These are phyloP conservation scores for Ornithorhynchus anatinus DNA, from an alignment of 2,113 vertebrate genomes.

Conservation along the genomic window DNA sequence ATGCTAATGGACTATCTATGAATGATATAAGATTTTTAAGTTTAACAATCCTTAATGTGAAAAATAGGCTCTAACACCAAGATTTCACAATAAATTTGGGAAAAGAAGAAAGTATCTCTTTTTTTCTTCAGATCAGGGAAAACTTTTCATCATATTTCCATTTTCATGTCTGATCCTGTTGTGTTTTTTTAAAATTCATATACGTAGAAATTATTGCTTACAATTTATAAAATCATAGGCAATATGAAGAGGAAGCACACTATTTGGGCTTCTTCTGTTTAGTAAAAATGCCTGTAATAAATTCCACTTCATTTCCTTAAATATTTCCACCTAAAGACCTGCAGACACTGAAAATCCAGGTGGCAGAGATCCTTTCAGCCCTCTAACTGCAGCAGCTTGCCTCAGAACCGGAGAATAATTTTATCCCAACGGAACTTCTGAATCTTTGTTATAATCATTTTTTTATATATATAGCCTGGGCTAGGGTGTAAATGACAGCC, in stretches of 20 bases:
- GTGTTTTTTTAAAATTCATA: constrained; percentile 8
- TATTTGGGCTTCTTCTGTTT: not conserved
- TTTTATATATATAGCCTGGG: constrained; percentile 19
- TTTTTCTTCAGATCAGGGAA: constrained; percentile 18
- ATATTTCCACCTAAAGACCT: constrained; percentile 34
- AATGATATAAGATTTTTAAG: not conserved
- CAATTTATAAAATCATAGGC: constrained; percentile 11
- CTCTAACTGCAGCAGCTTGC: constrained; percentile 13
- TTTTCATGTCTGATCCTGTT: constrained; percentile 10
- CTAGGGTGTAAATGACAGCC: constrained; percentile 1
- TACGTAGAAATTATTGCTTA: constrained; percentile 12
- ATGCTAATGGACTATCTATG: not conserved
- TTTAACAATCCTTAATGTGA: no score
- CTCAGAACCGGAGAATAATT: constrained; percentile 16
- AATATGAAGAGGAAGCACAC: constrained; percentile 3
- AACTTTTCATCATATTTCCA: constrained; percentile 48
- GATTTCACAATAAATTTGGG: not conserved
- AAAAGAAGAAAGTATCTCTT: constrained; percentile 11
- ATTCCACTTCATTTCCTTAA: constrained; percentile 49
- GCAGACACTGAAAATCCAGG: constrained; percentile 1
- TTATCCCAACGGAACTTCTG: constrained; percentile 50
- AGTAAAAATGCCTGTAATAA: constrained; percentile 3
- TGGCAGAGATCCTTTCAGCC: not conserved
- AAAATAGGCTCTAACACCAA: constrained; percentile 24
- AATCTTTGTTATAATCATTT: constrained; percentile 12